Conservation (phyloP, 1,140 invertebrate species). For the Zeugodacus cucurbitae region DNA sequence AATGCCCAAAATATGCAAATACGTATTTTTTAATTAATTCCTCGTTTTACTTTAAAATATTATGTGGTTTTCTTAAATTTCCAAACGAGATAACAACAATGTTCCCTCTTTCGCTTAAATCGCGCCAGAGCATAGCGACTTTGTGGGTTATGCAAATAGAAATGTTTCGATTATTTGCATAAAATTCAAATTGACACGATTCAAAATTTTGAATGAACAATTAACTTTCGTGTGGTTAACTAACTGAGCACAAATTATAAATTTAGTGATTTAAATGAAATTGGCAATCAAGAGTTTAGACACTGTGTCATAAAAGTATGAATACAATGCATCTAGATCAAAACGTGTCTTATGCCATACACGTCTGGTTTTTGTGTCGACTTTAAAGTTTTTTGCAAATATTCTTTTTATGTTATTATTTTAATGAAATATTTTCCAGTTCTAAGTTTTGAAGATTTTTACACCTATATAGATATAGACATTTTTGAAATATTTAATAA, state of each 20-base stretch:
- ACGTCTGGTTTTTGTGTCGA: no score
- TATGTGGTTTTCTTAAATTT: not conserved
- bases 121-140: not conserved
- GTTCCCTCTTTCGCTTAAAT: not conserved
- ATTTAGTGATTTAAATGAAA: not conserved
- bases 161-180: not conserved
- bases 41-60: not conserved
- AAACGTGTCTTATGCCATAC: no score
- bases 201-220: not conserved
- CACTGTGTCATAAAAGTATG: no score
- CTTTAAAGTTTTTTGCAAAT: not conserved
- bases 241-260: not conserved
- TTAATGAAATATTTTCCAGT: no score
- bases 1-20: not conserved
- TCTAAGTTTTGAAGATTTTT: no score
- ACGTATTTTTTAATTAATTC: not conserved
- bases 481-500: no score
- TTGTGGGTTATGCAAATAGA: not conserved
- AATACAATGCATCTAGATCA: no score
- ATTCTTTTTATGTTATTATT: not conserved
- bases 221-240: not conserved
- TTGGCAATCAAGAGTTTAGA: no score
- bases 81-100: not conserved
- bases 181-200: conserved; percentile 23
- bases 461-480: no score